phyloP scores from a whole-genome alignment of 2,113 vertebrate species.

The Hyaena hyaena region DNA sequence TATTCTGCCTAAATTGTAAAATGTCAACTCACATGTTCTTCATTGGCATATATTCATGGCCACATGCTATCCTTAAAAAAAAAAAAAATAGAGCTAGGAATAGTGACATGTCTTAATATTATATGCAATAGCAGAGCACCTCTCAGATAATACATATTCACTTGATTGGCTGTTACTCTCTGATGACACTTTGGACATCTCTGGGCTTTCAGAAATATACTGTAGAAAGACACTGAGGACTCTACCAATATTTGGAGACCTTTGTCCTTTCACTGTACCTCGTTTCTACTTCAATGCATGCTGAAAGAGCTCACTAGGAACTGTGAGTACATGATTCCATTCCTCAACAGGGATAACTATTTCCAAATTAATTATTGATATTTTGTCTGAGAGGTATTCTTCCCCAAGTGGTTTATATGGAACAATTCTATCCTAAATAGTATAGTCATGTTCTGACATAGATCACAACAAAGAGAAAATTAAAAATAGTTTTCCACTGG shows the following conservation, averaged over 20 bases:
- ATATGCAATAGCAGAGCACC: neutral
- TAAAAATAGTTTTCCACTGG: neutral
- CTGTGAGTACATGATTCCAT: neutral
- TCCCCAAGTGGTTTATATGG: neutral
- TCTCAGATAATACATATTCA: neutral
- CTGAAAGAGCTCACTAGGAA: neutral
- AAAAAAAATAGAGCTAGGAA: neutral
- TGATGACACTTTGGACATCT: slow-evolving; percentile 1
- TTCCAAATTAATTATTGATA: neutral
- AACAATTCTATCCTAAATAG: neutral
- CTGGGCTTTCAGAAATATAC: neutral
- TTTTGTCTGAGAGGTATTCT: neutral
- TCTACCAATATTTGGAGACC: neutral
- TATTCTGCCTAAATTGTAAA: slow-evolving; percentile 70
- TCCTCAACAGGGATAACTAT: neutral
- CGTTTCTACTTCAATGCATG: neutral
- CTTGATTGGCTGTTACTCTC: neutral
- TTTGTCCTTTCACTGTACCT: neutral
- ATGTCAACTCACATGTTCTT: slow-evolving; percentile 64
- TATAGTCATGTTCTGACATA: neutral
- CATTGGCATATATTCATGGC: slow-evolving; percentile 68
- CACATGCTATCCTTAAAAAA: slow-evolving; percentile 69
- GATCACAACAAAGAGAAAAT: neutral
- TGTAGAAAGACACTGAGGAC: neutral
- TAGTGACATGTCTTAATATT: slow-evolving; percentile 61